Percentiles rank a stretch among this genome's conserved stretches.
Conservation (phyloP, 2,797 vertebrate species). For the Cyprinella venusta region DNA sequence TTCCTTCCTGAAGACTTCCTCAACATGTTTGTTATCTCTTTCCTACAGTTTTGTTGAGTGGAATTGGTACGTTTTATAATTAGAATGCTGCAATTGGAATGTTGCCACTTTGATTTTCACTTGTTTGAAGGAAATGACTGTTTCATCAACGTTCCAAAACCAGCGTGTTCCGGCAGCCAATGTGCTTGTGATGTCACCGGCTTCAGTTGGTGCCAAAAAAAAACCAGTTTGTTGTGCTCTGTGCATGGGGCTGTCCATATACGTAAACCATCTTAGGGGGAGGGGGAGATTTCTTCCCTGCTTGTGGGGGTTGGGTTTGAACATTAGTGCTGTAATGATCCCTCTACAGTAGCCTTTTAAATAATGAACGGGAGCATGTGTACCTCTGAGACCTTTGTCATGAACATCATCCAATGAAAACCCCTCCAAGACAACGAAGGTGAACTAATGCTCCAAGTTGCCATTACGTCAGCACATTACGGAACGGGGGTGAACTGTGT, state of each 20-base stretch:
- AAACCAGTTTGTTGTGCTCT: conserved; percentile 14
- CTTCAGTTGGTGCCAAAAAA: not conserved
- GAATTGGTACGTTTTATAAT: not conserved
- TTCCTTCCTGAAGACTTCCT: conserved; percentile 18
- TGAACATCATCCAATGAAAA: conserved; percentile 32
- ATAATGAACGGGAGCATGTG: conserved; percentile 31
- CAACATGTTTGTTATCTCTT: not conserved
- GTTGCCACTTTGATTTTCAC: conserved; percentile 10
- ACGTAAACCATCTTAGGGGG: not conserved
- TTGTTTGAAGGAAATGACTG: conserved; percentile 20
- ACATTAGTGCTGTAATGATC: conserved; percentile 34
- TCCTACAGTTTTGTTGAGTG: not conserved
- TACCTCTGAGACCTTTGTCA: conserved; percentile 25
- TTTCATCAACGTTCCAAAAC: conserved; percentile 28
- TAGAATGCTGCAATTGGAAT: conserved; percentile 4
- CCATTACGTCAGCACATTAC: conserved; percentile 40
- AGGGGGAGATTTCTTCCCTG: conserved; percentile 10
- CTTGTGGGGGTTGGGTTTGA: conserved; percentile 17
- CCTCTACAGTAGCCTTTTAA: conserved; percentile 18
- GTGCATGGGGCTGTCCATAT: not conserved
- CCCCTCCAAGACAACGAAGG: conserved; percentile 5
- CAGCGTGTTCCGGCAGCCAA: conserved; percentile 7
- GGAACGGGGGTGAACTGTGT: not conserved
- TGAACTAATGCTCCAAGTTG: conserved; percentile 35
- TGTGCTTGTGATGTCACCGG: conserved; percentile 35